Evolutionary conservation across 2,797 vertebrate genomes (phyloP), one percentile per base, ranked within the genome.

Genomic region (Parauchenoglanis ngamensis): DNA sequence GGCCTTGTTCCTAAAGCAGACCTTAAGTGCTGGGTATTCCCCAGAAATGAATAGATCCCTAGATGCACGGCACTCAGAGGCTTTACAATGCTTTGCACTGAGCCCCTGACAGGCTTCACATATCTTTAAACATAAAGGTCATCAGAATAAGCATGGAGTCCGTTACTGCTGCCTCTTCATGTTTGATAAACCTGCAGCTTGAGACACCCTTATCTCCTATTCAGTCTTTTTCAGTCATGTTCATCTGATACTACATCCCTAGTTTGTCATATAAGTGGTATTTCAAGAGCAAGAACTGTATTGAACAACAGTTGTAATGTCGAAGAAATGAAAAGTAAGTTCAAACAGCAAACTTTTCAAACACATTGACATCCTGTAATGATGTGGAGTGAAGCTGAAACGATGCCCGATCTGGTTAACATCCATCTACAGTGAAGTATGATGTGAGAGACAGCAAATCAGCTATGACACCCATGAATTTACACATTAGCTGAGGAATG

Each of bases 51-150:
- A 40, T 28, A 31, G 52, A 78, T 31, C 49, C 75, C 46, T 76
- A n/a, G 65, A 72, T 8, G n/a, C n/a, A 56, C 7, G n/a, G 7
- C 31, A 35, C 40, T 63, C 19, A 70, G 52, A 49, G 65, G 40
- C 25, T 46, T 40, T 28, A 57, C 13, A 56, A 31, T 78, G 59
- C 40, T 67, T 40, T 73, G 52, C 49, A 49, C 72, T 54, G 44
- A 3, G 65, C n/a, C 49, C 75, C 44, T 78, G 85, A 87, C 40
- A 68, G 75, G 56, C 63, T 84, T 84, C 85, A 76, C 77, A 76
- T 86, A 87, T 79, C 67, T 81, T 80, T 77, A 80, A 84, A 85
- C 46, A 35, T 82, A 87, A 87, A 88, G 83, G 83, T 87, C 85
- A 88, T 70, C 75, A 56, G 52, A 73, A 70, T 13, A 59, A 49